Conservation (phyloP, 2,113 vertebrate species). For the Cephalopholis sonnerati region DNA sequence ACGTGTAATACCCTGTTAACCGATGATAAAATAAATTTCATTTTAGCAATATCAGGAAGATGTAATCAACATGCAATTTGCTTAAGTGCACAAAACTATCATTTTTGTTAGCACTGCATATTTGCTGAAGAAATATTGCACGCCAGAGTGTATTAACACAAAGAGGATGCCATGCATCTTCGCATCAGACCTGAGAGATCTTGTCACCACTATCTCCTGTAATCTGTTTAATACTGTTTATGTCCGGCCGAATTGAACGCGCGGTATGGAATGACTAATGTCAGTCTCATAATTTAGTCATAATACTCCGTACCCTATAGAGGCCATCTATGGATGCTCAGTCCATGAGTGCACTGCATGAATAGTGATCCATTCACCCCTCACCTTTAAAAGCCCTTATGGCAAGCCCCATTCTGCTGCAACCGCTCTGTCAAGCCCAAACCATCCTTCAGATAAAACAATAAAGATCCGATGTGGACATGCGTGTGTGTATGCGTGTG, state of each 20-base stretch:
- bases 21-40: constrained; percentile 79
- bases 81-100: constrained; percentile 85
- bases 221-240: constrained; percentile 83
- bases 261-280: constrained; percentile 77
- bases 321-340: constrained; percentile 53
- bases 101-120: constrained; percentile 82
- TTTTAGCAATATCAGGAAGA: constrained; percentile 79
- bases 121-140: constrained; percentile 81
- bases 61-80: constrained; percentile 83
- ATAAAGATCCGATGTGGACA: constrained; percentile 63
- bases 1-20: constrained; percentile 80
- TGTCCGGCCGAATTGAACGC: constrained; percentile 73
- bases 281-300: constrained; percentile 78
- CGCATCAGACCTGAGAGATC: constrained; percentile 70
- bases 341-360: constrained; percentile 62
- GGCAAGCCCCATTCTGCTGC: constrained; percentile 48
- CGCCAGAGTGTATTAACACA: constrained; percentile 71
- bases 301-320: constrained; percentile 56
- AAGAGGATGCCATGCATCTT: constrained; percentile 63
- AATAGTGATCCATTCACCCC: constrained; percentile 74
- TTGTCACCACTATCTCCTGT: constrained; percentile 74
- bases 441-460: constrained; percentile 67
- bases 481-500: background rate
- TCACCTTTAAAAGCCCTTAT: constrained; percentile 74
- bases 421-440: constrained; percentile 49